Conservation (phyloP, 2,888 invertebrate genomes). For the Leptopterna dolabrata region DNA sequence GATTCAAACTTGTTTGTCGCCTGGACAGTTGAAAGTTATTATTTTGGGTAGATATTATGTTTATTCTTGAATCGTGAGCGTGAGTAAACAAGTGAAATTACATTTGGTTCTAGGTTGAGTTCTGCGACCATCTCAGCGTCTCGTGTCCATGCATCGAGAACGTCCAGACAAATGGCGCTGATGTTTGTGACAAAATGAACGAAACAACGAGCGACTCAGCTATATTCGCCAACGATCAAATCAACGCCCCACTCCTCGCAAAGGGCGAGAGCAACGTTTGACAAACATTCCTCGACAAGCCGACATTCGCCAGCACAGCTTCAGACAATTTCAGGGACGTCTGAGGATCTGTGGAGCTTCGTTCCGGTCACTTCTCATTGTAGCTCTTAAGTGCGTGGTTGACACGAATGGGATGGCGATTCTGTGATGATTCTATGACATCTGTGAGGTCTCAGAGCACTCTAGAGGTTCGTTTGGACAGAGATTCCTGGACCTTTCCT, state of each 20-base stretch:
- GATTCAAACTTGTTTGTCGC: too few species aligned
- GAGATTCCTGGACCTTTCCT: too few species aligned
- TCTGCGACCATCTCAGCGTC: conserved; percentile 68
- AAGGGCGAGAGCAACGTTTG: conserved; percentile 51
- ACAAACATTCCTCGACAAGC: conserved; percentile 28
- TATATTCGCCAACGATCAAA: conserved; percentile 51
- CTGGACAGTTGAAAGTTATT: too few species aligned
- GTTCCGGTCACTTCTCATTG: background rate
- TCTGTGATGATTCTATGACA: too few species aligned
- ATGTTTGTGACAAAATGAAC: conserved; percentile 36
- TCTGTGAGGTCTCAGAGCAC: too few species aligned
- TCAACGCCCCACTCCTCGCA: conserved; percentile 52
- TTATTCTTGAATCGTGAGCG: too few species aligned
- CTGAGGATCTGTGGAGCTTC: background rate
- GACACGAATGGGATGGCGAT: too few species aligned
- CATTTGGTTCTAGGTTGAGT: conserved; percentile 47
- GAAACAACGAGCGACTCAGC: conserved; percentile 59
- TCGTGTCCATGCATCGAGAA: conserved; percentile 81
- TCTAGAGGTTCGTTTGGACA: too few species aligned
- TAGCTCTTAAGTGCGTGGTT: too few species aligned
- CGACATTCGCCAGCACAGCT: background rate
- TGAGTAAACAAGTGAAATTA: background rate
- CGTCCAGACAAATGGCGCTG: conserved; percentile 62
- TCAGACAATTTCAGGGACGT: conserved; percentile 40
- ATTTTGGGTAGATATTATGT: too few species aligned